A percentile compares a stretch with the other conserved stretches of the same genome.
phyloP scores from a whole-genome alignment of 2,888 invertebrate species.

The Ceramica pisi region DNA sequence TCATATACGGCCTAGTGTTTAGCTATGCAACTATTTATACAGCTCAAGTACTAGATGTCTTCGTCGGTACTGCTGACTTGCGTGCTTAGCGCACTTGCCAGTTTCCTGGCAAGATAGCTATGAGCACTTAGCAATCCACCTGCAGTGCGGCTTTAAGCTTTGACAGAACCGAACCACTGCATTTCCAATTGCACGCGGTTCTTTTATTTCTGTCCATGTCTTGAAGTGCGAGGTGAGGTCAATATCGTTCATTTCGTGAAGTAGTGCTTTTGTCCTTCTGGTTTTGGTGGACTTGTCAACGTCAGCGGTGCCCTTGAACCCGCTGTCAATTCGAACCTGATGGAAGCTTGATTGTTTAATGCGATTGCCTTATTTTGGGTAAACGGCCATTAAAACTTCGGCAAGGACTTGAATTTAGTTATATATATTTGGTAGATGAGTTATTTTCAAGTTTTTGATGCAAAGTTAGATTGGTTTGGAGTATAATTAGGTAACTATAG shows the following conservation, averaged over 20 bases:
- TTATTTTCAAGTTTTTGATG: neutral
- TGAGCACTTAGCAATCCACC: constrained; percentile 31
- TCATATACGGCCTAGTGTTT: neutral
- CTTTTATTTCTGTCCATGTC: constrained; percentile 20
- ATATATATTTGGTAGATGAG: neutral
- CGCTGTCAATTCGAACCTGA: constrained; percentile 57
- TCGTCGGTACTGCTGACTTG: constrained; percentile 8
- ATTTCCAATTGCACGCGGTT: constrained; percentile 49
- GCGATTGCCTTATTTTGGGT: constrained; percentile 56
- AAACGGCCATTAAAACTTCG: constrained; percentile 34
- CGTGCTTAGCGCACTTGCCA: constrained; percentile 42
- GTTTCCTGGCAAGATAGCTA: constrained; percentile 49
- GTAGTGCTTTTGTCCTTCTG: constrained; percentile 32
- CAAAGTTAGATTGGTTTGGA: neutral
- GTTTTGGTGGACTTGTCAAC: constrained; percentile 39
- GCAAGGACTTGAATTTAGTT: neutral
- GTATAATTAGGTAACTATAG: too few species aligned
- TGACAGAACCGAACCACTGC: constrained; percentile 52
- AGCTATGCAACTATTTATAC: constrained; percentile 8
- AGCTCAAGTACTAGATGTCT: constrained; percentile 11
- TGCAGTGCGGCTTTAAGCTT: constrained; percentile 55
- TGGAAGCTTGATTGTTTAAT: constrained; percentile 51
- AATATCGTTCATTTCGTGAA: constrained; percentile 17
- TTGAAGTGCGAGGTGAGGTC: constrained; percentile 15
- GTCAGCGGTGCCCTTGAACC: constrained; percentile 58